Conservation (phyloP, 30 jellyfish, hydroid and myxozoan species). For the Turritopsis dohrnii region DNA sequence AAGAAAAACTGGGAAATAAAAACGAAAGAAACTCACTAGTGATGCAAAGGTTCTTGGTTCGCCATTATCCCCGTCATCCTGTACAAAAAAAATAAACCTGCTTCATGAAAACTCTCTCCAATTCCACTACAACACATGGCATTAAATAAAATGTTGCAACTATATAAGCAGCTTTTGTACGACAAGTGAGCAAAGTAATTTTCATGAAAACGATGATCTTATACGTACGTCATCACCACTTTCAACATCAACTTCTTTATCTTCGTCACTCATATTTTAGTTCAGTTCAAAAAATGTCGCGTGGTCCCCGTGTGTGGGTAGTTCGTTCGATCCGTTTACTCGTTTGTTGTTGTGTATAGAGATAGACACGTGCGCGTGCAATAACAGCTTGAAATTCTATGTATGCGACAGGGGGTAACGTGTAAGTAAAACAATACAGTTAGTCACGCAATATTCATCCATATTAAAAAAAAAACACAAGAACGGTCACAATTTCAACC, state of each 20-base stretch:
- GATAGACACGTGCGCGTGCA: slow-evolving; percentile 39
- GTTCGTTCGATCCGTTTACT: not conserved
- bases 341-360: slow-evolving; percentile 26
- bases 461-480: no score
- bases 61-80: slow-evolving; percentile 55
- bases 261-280: slow-evolving; percentile 93
- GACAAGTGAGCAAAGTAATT: not conserved
- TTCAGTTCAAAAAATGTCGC: not conserved
- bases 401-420: not conserved
- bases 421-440: not conserved
- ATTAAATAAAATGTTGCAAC: not conserved
- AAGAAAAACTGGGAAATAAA: not conserved
- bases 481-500: no score
- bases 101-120: slow-evolving; percentile 20
- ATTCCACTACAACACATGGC: not conserved
- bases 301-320: not conserved
- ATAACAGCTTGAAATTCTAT: slow-evolving; percentile 12
- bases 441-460: not conserved
- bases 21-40: slow-evolving; percentile 46
- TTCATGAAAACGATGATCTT: not conserved
- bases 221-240: slow-evolving; percentile 82
- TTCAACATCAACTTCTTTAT: slow-evolving; percentile 91
- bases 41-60: slow-evolving; percentile 59
- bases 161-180: not conserved
- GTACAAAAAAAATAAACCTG: slow-evolving; percentile 50